These are phyloP conservation scores for Drosophila anceps DNA, from an alignment of 2,888 invertebrate species.

Conservation along the genomic window DNA sequence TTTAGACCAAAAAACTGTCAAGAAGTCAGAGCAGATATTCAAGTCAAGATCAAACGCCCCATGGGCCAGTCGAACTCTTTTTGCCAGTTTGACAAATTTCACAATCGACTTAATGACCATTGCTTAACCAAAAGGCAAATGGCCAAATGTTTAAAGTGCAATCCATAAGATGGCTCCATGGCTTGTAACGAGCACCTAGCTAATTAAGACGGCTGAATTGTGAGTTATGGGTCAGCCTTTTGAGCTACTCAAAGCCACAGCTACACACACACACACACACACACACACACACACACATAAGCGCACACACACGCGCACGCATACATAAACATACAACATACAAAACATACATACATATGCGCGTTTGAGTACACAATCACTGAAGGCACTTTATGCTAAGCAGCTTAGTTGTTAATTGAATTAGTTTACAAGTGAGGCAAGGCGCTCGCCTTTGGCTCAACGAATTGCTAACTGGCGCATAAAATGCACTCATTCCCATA, in stretches of 20 bases:
- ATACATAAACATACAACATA: no score
- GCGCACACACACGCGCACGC: no score
- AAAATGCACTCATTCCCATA: constrained; percentile 52
- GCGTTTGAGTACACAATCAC: constrained; percentile 28
- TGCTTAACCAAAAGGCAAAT: constrained; percentile 24
- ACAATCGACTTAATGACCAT: constrained; percentile 32
- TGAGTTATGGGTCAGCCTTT: constrained; percentile 67
- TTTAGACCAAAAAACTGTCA: constrained; percentile 27
- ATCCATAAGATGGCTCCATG: constrained; percentile 29
- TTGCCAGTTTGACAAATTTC: constrained; percentile 27
- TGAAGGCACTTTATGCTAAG: constrained; percentile 67
- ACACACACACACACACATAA: constrained; percentile 9
- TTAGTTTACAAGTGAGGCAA: constrained; percentile 76
- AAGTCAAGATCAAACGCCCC: constrained; percentile 33
- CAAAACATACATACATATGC: neutral
- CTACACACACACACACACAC: neutral
- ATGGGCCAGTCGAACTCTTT: neutral
- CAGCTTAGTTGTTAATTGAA: constrained; percentile 78
- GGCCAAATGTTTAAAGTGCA: constrained; percentile 45
- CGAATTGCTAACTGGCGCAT: constrained; percentile 63
- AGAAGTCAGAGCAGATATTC: constrained; percentile 22
- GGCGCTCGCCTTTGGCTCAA: constrained; percentile 44
- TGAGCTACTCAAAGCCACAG: constrained; percentile 29
- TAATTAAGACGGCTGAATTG: constrained; percentile 57
- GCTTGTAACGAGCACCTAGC: constrained; percentile 45